phyloP scores from a whole-genome alignment of 1,140 invertebrate species.

The Scaptodrosophila lebanonensis region DNA sequence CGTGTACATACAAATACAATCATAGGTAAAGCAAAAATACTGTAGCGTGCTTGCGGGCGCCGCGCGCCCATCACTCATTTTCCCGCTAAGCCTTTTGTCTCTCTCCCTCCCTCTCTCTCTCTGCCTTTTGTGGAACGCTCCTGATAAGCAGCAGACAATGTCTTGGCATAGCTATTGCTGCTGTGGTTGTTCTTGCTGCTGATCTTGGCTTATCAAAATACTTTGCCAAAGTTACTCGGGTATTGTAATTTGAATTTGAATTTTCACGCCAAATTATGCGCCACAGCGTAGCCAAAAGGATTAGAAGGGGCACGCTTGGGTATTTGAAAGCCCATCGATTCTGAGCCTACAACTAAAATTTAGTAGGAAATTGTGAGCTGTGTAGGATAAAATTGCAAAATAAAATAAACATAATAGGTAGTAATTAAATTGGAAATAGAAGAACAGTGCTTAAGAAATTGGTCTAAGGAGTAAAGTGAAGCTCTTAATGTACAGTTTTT shows the following conservation, averaged over 20 bases:
- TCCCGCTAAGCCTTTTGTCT: constrained; percentile 51
- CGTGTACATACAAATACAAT: no score
- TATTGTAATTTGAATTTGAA: constrained; percentile 44
- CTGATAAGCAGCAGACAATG: constrained; percentile 39
- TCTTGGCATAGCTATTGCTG: neutral
- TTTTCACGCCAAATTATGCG: constrained; percentile 55
- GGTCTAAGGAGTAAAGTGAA: no score
- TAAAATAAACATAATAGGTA: no score
- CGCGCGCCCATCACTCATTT: constrained; percentile 57
- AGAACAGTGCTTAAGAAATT: no score
- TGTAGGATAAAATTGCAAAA: no score
- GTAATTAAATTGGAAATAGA: no score
- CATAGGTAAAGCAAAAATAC: constrained; percentile 11
- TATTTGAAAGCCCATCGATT: constrained; percentile 28
- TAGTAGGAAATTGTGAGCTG: no score
- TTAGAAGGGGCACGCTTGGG: no score
- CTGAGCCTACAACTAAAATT: neutral
- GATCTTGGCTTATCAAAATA: constrained; percentile 38
- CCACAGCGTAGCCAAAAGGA: constrained; percentile 27
- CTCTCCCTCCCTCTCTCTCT: no score
- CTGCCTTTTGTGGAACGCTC: neutral
- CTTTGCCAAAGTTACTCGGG: constrained; percentile 42
- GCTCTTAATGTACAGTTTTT: no score
- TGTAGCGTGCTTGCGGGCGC: constrained; percentile 30
- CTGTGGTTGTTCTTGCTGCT: neutral